phyloP scores from a whole-genome alignment of 1,140 invertebrate genomes.

The Myzus persicae region DNA sequence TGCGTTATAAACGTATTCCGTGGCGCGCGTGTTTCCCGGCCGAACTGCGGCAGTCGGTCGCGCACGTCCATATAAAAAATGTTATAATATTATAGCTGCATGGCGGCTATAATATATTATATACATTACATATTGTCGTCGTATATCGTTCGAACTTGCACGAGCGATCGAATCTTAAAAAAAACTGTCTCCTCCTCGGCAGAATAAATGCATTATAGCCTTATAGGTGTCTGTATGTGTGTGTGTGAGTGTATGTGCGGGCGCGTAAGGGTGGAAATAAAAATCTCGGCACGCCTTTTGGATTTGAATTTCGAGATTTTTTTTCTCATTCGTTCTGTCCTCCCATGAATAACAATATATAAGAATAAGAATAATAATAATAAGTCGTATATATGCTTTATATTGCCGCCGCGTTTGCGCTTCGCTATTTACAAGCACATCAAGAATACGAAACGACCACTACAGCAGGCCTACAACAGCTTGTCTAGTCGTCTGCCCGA shows the following conservation, averaged over 20 bases:
- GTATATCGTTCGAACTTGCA: not conserved
- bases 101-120: not conserved
- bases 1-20: not conserved
- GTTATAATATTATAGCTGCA: not conserved
- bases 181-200: not conserved
- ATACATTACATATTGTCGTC: not conserved
- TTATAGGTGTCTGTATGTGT: not conserved
- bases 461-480: not conserved
- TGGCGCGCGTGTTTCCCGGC: not conserved
- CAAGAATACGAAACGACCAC: conserved; percentile 28
- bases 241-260: no score
- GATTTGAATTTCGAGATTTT: conserved; percentile 52
- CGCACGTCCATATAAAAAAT: conserved; percentile 10
- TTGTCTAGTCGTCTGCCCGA: not conserved
- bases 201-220: not conserved
- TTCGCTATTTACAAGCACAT: not conserved
- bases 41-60: not conserved
- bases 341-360: conserved; percentile 40
- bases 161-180: not conserved
- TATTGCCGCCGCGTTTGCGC: not conserved
- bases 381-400: not conserved
- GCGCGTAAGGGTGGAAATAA: not conserved
- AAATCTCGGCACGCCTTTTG: conserved; percentile 28
- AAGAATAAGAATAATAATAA: not conserved
- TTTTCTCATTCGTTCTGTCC: not conserved